phyloP scores from a whole-genome alignment of 1,140 invertebrate species.

The Sminthurides bifidus region DNA sequence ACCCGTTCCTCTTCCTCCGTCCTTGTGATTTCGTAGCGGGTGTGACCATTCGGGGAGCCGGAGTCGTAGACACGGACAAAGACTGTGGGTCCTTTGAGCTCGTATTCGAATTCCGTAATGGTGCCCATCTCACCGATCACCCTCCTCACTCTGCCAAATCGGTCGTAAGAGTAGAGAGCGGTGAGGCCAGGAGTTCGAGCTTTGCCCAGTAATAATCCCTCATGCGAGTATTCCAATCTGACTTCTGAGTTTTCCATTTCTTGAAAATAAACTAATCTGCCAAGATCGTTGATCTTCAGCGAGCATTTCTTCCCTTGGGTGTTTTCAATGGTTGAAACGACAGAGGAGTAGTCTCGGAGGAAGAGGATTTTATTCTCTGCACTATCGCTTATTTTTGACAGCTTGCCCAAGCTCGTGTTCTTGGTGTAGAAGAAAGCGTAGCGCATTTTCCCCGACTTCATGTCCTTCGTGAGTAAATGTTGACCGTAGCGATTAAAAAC shows the following conservation, averaged over 20 bases:
- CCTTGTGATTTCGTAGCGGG: slow-evolving; percentile 9
- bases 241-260: slow-evolving; percentile 36
- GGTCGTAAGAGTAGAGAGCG: slow-evolving; percentile 23
- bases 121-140: slow-evolving; percentile 24
- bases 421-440: slow-evolving; percentile 94
- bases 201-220: slow-evolving; percentile 27
- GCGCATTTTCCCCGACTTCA: slow-evolving; percentile 78
- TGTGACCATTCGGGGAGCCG: slow-evolving; percentile 4
- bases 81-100: slow-evolving; percentile 14
- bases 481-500: slow-evolving; percentile 87
- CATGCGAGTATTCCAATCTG: slow-evolving; percentile 24
- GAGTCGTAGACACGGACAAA: slow-evolving; percentile 25
- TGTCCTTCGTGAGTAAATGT: slow-evolving; percentile 81
- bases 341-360: slow-evolving; percentile 63
- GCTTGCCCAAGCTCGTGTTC: slow-evolving; percentile 87
- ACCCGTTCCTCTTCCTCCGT: slow-evolving; percentile 23
- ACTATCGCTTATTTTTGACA: slow-evolving; percentile 82
- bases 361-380: slow-evolving; percentile 88
- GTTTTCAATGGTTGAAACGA: slow-evolving; percentile 77
- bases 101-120: slow-evolving; percentile 23
- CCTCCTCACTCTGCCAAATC: slow-evolving; percentile 19
- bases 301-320: slow-evolving; percentile 84
- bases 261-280: slow-evolving; percentile 62
- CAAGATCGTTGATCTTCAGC: slow-evolving; percentile 73
- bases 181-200: slow-evolving; percentile 18